Evolutionary conservation across 2,113 vertebrate genomes (phyloP).

Genomic region (Macroglossus sobrinus): DNA sequence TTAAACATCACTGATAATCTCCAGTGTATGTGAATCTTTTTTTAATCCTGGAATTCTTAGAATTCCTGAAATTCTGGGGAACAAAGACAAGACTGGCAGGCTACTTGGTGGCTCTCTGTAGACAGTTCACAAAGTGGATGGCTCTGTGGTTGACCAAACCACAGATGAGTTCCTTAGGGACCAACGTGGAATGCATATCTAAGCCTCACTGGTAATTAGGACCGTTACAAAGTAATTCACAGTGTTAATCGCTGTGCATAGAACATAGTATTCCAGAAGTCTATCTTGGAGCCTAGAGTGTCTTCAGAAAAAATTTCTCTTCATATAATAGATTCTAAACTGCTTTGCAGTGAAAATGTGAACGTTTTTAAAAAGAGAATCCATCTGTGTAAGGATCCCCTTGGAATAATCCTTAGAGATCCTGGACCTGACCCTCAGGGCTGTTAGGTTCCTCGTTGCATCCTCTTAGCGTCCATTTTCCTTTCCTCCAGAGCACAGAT

Average conservation of each 20-base stretch:
- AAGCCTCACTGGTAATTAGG: background rate
- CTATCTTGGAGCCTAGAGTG: background rate
- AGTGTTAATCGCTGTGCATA: background rate
- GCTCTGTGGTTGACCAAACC: slow-evolving; percentile 31
- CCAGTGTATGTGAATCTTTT: background rate
- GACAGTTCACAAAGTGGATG: background rate
- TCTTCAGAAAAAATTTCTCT: background rate
- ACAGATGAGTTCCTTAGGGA: background rate
- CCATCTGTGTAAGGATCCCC: background rate
- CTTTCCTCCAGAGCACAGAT: background rate
- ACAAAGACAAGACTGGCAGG: background rate
- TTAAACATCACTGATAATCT: background rate
- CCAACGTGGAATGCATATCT: background rate
- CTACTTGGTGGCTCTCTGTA: background rate
- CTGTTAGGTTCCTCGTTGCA: background rate
- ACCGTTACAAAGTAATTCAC: background rate
- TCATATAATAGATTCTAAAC: background rate
- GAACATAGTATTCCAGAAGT: background rate
- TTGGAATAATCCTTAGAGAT: background rate
- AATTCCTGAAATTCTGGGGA: background rate
- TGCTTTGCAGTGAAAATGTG: background rate
- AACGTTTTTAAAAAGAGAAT: background rate
- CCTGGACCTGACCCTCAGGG: fast-evolving
- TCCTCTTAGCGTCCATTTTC: background rate
- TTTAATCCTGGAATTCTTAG: background rate